Percentiles rank a stretch among this genome's conserved stretches.
phyloP scores from a whole-genome alignment of 2,797 vertebrate genomes.

The Diplodus sargus region DNA sequence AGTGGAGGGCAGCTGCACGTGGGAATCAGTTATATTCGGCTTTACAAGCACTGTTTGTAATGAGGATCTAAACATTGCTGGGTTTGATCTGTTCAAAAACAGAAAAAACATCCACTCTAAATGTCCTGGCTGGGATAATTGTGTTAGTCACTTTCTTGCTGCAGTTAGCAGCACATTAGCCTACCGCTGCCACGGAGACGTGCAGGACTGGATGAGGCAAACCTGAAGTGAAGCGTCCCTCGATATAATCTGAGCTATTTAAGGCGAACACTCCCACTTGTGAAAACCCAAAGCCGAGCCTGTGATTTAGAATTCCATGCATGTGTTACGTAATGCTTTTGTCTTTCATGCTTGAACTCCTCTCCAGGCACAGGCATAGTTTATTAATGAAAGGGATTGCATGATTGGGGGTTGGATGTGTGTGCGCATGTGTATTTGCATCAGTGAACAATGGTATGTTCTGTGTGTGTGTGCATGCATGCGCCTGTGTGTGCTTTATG shows the following conservation, averaged over 20 bases:
- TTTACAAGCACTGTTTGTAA: not conserved
- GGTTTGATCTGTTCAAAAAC: not conserved
- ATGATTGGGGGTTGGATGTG: slow-evolving; percentile 65
- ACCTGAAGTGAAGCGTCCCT: slow-evolving; percentile 65
- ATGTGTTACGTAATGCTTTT: slow-evolving; percentile 81
- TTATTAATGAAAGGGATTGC: slow-evolving; percentile 82
- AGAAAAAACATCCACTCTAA: not conserved
- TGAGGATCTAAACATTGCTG: not conserved
- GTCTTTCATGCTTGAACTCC: slow-evolving; percentile 81
- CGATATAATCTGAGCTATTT: slow-evolving; percentile 78
- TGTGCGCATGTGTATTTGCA: slow-evolving; percentile 34
- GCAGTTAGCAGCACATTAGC: slow-evolving; percentile 39
- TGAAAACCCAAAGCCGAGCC: slow-evolving; percentile 76
- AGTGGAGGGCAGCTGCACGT: not conserved
- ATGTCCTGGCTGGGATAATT: slow-evolving; percentile 6
- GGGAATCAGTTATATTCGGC: not conserved
- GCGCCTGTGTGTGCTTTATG: slow-evolving; percentile 2
- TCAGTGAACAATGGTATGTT: slow-evolving; percentile 44
- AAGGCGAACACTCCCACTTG: slow-evolving; percentile 75
- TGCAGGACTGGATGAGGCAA: slow-evolving; percentile 55
- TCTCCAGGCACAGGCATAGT: slow-evolving; percentile 71
- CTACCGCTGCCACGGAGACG: slow-evolving; percentile 42
- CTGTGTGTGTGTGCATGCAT: slow-evolving; percentile 27
- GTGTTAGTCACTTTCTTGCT: slow-evolving; percentile 29
- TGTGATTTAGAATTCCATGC: slow-evolving; percentile 82